These are phyloP conservation scores for Thelaira solivaga DNA, from an alignment of 2,888 invertebrate genomes.

Conservation along the genomic window DNA sequence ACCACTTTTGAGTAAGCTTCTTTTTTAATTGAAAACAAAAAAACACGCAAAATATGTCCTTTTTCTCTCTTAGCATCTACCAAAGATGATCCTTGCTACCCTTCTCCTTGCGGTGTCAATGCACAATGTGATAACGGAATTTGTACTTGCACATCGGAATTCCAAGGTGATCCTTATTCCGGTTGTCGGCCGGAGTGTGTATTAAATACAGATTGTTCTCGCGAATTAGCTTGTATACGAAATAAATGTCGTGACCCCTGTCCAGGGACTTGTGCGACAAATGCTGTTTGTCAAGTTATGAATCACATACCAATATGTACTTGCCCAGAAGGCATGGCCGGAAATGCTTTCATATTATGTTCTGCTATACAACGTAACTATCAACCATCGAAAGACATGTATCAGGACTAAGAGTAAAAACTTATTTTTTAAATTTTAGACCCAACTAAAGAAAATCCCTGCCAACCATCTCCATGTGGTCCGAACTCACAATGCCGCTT, in stretches of 20 bases:
- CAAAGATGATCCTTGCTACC: conserved; percentile 82
- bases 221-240: conserved; percentile 83
- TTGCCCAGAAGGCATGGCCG: conserved; percentile 83
- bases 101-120: conserved; percentile 87
- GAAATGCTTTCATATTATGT: conserved; percentile 84
- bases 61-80: conserved; percentile 65
- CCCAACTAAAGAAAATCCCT: conserved; percentile 78
- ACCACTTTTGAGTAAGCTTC: conserved; percentile 71
- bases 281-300: conserved; percentile 85
- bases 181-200: conserved; percentile 90
- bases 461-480: conserved; percentile 84
- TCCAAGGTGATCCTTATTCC: conserved; percentile 85
- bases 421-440: conserved; percentile 62
- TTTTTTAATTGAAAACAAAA: not conserved
- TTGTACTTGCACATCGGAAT: conserved; percentile 79
- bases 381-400: not conserved
- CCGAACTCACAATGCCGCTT: conserved; percentile 87
- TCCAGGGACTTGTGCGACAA: conserved; percentile 86
- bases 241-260: conserved; percentile 89
- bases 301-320: conserved; percentile 88
- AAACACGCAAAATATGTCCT: not conserved
- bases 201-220: conserved; percentile 85
- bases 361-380: conserved; percentile 74
- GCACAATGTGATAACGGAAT: conserved; percentile 79
- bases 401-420: not conserved